Conservation (phyloP, 2,113 vertebrate genomes). For the Chauna torquata region DNA sequence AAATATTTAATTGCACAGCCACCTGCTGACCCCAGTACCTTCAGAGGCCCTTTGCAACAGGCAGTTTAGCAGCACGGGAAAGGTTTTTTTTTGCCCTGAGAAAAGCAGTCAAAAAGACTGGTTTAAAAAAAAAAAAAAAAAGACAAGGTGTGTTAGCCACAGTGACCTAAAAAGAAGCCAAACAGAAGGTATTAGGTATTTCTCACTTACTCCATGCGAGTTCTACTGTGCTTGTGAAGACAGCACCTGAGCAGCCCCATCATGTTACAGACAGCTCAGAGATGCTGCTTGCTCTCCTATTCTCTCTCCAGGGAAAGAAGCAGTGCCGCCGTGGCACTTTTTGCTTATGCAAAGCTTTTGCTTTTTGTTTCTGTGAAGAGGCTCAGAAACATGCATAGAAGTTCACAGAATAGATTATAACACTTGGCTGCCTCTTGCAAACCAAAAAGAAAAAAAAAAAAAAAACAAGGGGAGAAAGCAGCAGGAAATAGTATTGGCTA, state of each 20-base stretch:
- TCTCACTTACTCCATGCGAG: neutral
- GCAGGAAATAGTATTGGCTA: neutral
- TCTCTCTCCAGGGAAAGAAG: neutral
- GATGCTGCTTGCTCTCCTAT: neutral
- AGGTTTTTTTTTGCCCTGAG: neutral
- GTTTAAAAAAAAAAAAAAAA: neutral
- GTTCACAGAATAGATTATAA: neutral
- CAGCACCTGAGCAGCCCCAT: neutral
- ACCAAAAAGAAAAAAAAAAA: neutral
- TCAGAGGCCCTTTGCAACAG: neutral
- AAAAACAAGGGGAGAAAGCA: neutral
- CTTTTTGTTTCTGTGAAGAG: too few relatives aligned
- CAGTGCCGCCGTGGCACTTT: neutral
- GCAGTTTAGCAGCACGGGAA: neutral
- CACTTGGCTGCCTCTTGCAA: neutral
- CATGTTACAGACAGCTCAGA: rapidly evolving
- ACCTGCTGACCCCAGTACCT: neutral
- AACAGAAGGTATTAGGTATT: neutral
- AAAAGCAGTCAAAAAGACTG: neutral
- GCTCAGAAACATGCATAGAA: neutral
- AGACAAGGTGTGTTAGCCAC: neutral
- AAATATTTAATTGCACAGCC: neutral
- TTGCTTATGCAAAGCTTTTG: neutral
- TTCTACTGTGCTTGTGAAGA: neutral
- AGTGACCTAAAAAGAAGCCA: neutral